Conservation (phyloP, 2,113 vertebrate species). For the Colossoma macropomum region DNA sequence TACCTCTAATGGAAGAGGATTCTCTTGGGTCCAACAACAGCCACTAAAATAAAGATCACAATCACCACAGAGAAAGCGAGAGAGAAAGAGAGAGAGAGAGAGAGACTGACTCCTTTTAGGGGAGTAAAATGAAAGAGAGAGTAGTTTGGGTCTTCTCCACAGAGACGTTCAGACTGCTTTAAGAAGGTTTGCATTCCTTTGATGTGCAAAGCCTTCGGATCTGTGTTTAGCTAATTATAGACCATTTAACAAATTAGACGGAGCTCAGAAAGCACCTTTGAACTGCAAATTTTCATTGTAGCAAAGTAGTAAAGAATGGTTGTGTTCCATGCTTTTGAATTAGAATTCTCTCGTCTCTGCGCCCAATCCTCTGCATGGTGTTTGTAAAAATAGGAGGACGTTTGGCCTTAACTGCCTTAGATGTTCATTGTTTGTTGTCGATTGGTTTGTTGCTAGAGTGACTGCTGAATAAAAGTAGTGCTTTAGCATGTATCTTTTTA, state of each 20-base stretch:
- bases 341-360: neutral
- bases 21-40: neutral
- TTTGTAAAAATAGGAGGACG: neutral
- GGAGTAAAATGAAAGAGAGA: neutral
- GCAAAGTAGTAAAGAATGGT: neutral
- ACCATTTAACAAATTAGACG: neutral
- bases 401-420: neutral
- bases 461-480: neutral
- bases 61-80: neutral
- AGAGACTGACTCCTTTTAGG: neutral
- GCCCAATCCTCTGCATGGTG: neutral
- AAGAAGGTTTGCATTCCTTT: neutral
- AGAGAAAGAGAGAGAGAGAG: neutral
- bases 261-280: neutral
- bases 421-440: neutral
- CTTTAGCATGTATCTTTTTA: neutral
- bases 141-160: neutral
- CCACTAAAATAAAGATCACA: neutral
- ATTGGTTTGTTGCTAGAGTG: neutral
- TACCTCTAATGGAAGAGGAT: neutral
- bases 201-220: constrained; percentile 4
- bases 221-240: neutral
- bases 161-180: neutral
- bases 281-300: neutral
- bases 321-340: neutral